These are phyloP conservation scores for Coelinius sp. DNA, from an alignment of 2,888 invertebrate genomes.

Conservation along the genomic window DNA sequence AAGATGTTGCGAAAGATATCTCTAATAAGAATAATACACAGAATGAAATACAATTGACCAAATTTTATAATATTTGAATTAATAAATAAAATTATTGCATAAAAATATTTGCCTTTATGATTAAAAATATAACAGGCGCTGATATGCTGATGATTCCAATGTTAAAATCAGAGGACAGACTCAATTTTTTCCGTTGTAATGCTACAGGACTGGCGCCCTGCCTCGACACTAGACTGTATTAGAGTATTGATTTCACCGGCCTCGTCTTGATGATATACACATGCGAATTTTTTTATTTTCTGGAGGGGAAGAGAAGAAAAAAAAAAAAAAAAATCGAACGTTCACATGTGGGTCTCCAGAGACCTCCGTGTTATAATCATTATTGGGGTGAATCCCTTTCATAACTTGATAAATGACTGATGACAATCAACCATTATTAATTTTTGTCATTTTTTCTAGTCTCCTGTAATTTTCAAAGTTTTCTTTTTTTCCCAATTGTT, in stretches of 20 bases:
- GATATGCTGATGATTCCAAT: not conserved
- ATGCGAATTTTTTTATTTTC: not conserved
- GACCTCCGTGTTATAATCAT: not conserved
- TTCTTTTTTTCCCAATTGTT: too few species aligned
- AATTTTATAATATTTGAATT: not conserved
- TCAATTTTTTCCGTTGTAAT: conserved; percentile 42
- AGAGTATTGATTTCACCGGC: conserved; percentile 61
- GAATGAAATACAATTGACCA: too few species aligned
- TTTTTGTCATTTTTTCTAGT: not conserved
- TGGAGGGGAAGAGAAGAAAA: too few species aligned
- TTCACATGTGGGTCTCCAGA: not conserved
- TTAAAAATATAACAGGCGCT: not conserved
- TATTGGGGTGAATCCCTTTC: not conserved
- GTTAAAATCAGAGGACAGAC: conserved; percentile 1
- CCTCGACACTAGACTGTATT: conserved; percentile 50
- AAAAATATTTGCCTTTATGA: not conserved
- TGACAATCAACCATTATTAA: not conserved
- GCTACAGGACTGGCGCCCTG: conserved; percentile 52
- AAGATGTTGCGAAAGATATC: conserved; percentile 8
- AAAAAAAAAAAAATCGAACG: not conserved
- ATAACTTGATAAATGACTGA: not conserved
- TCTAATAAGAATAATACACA: too few species aligned
- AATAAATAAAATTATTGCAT: not conserved
- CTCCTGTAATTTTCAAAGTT: not conserved
- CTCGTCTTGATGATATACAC: not conserved